Conservation (phyloP, 2,888 invertebrate species). For the Piscicola geometra region DNA sequence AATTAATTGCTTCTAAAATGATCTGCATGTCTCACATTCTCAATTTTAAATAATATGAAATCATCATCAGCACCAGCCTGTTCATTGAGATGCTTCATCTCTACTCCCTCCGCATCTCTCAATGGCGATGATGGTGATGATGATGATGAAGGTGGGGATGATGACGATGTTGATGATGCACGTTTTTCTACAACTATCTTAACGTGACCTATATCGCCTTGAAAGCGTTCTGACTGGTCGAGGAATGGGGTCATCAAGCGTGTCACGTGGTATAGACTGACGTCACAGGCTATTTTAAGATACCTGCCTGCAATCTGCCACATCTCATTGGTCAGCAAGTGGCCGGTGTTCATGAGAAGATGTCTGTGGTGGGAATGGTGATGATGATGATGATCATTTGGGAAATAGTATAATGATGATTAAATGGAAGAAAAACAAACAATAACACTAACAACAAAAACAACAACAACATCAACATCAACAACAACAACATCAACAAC, state of each 20-base stretch:
- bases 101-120: slow-evolving; percentile 73
- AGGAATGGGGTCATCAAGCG: slow-evolving; percentile 85
- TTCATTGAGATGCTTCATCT: slow-evolving; percentile 80
- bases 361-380: slow-evolving; percentile 48
- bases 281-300: slow-evolving; percentile 73
- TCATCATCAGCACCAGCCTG: slow-evolving; percentile 71
- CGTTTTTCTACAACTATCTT: slow-evolving; percentile 87
- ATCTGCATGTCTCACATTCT: not conserved
- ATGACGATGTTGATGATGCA: slow-evolving; percentile 56
- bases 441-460: not conserved
- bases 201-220: slow-evolving; percentile 71
- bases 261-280: slow-evolving; percentile 72
- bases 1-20: not conserved
- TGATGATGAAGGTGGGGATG: not conserved
- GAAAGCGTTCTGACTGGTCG: slow-evolving; percentile 85
- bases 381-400: not conserved
- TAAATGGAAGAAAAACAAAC: not conserved
- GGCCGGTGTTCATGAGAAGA: slow-evolving; percentile 70
- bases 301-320: slow-evolving; percentile 75
- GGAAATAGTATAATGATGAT: not conserved
- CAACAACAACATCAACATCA: not conserved
- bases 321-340: slow-evolving; percentile 69
- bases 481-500: not conserved
- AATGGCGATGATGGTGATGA: not conserved
- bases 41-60: too few species aligned